Evolutionary conservation across 2,888 invertebrate genomes (phyloP), one percentile per base, ranked within the genome.

Genomic region (Pterostichus niger): DNA sequence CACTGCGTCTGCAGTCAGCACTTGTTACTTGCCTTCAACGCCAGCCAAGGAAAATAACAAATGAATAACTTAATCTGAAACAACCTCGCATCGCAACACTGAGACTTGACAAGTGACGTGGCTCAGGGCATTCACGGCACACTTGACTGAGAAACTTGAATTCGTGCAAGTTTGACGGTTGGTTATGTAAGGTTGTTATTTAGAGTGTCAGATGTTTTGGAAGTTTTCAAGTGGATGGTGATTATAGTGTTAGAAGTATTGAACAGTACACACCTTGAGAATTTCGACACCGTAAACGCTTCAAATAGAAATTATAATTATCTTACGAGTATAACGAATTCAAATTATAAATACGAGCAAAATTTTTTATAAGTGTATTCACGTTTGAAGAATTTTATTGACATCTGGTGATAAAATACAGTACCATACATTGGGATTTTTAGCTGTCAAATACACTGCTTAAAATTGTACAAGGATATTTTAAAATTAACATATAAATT

Each of bases 41-140:
- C n/a, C 49, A 35, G 64, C 64, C 73, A 73, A 73, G 76, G 24
- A 24, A 76, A 76, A 54, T 52, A 76, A 76, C 54, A 76, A 76
- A 40, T 11, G 49, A 54, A 76, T 52, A 46, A 24, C 76, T 76
- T 76, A 76, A 76, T 76, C 64, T 33, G 64, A 31, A 13, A 35
- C 64, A 31, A 33, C 17, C 59, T 9, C 17, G 59, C 24, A 59
- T 24, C 7, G 59, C 59, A 54, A 13, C 13, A n/a, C 15, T 0
- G 6, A 11, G 59, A 59, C 59, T 31, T 64, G 64, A 64, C 13
- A 49, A 49, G 6, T 49, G 49, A 49, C 49, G 13, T 11, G 40
- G 40, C 40, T 6, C 40, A 9, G 0, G 40, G 6, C 40, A 40
- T 40, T 6, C 49, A 49, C 10, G 5, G 49, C 49, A 49, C 49